These are phyloP conservation scores for Heliconius aoede DNA, from an alignment of 2,888 invertebrate species.

Conservation along the genomic window DNA sequence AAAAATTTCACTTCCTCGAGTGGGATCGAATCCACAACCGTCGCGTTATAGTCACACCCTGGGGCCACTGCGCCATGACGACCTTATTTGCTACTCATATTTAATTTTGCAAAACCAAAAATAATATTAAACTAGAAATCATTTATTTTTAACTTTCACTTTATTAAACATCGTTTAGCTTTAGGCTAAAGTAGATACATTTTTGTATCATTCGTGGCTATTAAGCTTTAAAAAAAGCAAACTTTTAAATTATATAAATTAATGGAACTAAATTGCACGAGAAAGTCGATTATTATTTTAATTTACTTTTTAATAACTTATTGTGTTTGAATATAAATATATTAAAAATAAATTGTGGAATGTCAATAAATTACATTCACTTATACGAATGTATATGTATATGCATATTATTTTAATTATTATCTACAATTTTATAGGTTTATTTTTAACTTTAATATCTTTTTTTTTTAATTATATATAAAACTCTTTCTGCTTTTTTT, in stretches of 20 bases:
- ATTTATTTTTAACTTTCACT: too few species aligned
- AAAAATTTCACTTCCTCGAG: too few species aligned
- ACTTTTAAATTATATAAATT: background rate
- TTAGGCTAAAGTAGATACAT: background rate
- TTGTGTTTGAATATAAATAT: too few species aligned
- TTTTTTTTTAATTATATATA: background rate
- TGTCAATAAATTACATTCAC: background rate
- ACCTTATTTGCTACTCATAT: background rate
- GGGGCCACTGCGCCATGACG: too few species aligned
- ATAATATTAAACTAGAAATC: too few species aligned
- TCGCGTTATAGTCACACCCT: too few species aligned
- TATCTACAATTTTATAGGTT: constrained; percentile 1
- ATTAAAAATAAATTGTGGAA: background rate
- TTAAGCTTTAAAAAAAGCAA: background rate
- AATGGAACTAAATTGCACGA: too few species aligned
- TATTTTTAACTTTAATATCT: background rate
- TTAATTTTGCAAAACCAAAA: too few species aligned
- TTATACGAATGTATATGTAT: background rate
- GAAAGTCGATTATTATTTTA: too few species aligned
- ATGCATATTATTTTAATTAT: background rate
- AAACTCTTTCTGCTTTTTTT: background rate
- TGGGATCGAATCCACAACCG: too few species aligned
- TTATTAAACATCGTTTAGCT: background rate
- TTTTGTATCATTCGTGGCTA: too few species aligned
- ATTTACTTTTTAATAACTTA: too few species aligned